Percentiles rank a stretch among this genome's conserved stretches.
These are phyloP conservation scores for Dinomys branickii DNA, from an alignment of 2,113 vertebrate genomes.

Conservation along the genomic window DNA sequence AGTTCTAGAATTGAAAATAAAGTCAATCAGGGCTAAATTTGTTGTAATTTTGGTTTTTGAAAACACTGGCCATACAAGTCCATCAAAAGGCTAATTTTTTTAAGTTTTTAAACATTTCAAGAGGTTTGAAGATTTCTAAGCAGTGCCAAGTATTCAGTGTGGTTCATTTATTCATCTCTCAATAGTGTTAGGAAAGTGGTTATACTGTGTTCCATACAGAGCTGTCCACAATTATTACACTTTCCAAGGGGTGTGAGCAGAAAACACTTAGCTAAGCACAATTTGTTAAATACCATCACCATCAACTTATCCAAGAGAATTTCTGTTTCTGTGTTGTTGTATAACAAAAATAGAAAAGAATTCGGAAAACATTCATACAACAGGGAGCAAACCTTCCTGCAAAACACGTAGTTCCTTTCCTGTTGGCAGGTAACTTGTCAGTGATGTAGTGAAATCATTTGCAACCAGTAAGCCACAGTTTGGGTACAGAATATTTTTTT, in stretches of 20 bases:
- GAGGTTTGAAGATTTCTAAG: neutral
- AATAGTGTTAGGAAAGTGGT: neutral
- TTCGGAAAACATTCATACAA: neutral
- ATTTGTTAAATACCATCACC: neutral
- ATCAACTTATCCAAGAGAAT: neutral
- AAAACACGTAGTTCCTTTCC: neutral
- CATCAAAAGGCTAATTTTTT: neutral
- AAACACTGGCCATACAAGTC: neutral
- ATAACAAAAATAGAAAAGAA: constrained; percentile 14
- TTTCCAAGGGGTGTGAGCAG: neutral
- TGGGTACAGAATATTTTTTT: neutral
- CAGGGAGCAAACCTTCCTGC: neutral
- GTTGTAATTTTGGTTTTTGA: neutral
- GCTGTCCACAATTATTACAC: neutral
- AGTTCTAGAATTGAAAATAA: neutral
- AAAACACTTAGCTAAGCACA: neutral
- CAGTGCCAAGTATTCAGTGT: neutral
- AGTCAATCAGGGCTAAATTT: neutral
- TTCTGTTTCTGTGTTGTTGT: neutral
- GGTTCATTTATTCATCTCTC: neutral
- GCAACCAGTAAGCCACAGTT: neutral
- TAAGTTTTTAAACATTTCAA: constrained; percentile 8
- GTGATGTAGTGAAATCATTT: constrained; percentile 6
- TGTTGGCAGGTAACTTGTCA: neutral
- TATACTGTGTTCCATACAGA: neutral